A percentile compares a stretch with the other conserved stretches of the same genome.
These are phyloP conservation scores for Cisticola juncidis DNA, from an alignment of 2,113 vertebrate species.

Conservation along the genomic window DNA sequence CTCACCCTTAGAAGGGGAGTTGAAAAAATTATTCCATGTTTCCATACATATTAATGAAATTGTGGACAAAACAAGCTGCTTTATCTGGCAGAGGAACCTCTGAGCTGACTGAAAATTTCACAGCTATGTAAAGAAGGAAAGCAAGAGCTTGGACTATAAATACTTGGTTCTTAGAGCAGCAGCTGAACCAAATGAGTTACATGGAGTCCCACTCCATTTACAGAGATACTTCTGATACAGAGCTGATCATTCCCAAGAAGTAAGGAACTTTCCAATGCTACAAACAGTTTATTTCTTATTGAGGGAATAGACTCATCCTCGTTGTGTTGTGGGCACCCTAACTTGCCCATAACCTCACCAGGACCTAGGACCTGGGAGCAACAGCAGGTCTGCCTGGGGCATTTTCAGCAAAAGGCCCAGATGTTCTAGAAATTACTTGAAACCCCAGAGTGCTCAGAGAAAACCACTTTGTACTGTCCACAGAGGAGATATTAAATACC, in stretches of 20 bases:
- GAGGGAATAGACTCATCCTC: background rate
- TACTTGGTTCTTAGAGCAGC: background rate
- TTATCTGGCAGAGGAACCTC: background rate
- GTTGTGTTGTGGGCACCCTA: background rate
- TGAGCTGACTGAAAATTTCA: background rate
- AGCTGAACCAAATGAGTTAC: background rate
- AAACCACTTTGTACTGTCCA: background rate
- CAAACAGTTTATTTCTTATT: background rate
- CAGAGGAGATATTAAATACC: background rate
- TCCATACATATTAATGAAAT: background rate
- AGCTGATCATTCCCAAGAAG: background rate
- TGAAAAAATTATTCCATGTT: background rate
- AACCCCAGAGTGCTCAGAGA: background rate
- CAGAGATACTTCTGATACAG: background rate
- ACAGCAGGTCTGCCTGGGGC: background rate
- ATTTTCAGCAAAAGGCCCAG: background rate
- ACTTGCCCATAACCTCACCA: background rate
- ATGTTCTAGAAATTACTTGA: background rate
- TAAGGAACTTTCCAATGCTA: background rate
- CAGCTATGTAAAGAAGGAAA: background rate
- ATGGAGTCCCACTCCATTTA: background rate
- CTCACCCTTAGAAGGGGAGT: background rate
- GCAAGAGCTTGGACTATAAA: background rate
- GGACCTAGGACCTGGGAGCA: background rate
- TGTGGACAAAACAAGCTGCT: background rate